Percentiles rank a stretch among this genome's conserved stretches.
These are phyloP conservation scores for Drosophila maculinotata DNA, from an alignment of 2,888 invertebrate genomes.

Conservation along the genomic window DNA sequence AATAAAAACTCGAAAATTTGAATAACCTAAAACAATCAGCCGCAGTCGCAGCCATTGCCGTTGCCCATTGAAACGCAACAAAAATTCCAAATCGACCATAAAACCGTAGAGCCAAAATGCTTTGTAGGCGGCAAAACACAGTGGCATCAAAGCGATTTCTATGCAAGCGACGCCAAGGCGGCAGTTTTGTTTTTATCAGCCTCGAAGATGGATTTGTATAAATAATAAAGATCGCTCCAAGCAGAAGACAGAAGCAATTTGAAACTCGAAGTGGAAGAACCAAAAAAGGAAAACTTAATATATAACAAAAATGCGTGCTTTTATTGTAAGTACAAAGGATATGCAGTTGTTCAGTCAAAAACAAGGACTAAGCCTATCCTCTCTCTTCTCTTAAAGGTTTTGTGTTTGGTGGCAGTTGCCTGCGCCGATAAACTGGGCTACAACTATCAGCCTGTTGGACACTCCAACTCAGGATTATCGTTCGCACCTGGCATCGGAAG, in stretches of 20 bases:
- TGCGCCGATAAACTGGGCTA: constrained; percentile 79
- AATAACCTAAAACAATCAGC: constrained; percentile 70
- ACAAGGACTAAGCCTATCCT: constrained; percentile 24
- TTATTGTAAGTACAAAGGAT: constrained; percentile 61
- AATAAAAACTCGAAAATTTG: constrained; percentile 72
- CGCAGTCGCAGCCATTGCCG: constrained; percentile 27
- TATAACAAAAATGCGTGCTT: constrained; percentile 71
- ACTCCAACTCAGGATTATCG: constrained; percentile 67
- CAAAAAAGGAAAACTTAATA: constrained; percentile 36
- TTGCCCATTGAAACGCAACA: constrained; percentile 70
- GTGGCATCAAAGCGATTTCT: constrained; percentile 72
- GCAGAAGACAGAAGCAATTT: constrained; percentile 68
- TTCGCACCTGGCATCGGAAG: constrained; percentile 60
- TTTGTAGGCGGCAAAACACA: constrained; percentile 78
- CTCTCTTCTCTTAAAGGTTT: constrained; percentile 38
- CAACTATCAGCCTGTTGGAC: constrained; percentile 77
- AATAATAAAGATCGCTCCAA: constrained; percentile 73
- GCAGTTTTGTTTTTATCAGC: constrained; percentile 72
- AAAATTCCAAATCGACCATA: constrained; percentile 73
- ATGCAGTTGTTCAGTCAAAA: not conserved
- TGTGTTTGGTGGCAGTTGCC: constrained; percentile 76
- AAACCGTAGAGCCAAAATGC: constrained; percentile 63
- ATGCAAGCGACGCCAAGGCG: constrained; percentile 62
- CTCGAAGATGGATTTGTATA: constrained; percentile 76
- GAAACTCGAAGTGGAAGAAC: constrained; percentile 64